Percentiles rank a stretch among this genome's conserved stretches.
Conservation (phyloP, 1,140 invertebrate genomes). For the Drosophila funebris region DNA sequence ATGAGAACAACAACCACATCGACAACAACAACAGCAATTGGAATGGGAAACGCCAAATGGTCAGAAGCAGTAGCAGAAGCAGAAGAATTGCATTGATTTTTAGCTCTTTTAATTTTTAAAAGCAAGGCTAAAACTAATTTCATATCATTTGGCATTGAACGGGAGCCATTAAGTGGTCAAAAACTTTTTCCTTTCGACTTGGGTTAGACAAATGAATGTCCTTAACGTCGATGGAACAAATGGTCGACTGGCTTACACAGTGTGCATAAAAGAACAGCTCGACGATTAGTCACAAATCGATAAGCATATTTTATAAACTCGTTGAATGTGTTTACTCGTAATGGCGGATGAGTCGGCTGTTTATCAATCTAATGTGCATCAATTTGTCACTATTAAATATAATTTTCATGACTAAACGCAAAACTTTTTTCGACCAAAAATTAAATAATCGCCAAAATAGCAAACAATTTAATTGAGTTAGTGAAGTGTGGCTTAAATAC, state of each 20-base stretch:
- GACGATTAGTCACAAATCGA: constrained; percentile 46
- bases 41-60: constrained; percentile 29
- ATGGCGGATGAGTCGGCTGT: constrained; percentile 16
- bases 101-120: constrained; percentile 69
- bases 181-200: constrained; percentile 41
- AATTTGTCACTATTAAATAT: constrained; percentile 46
- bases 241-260: neutral
- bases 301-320: constrained; percentile 45
- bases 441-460: neutral
- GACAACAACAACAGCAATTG: neutral
- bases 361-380: constrained; percentile 44
- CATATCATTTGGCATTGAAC: constrained; percentile 73
- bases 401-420: constrained; percentile 24
- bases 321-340: constrained; percentile 17
- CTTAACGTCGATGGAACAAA: constrained; percentile 20
- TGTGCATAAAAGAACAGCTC: constrained; percentile 4
- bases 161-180: constrained; percentile 64
- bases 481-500: constrained; percentile 14
- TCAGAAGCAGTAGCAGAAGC: constrained; percentile 16
- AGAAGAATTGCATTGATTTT: constrained; percentile 55
- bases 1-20: constrained; percentile 10
- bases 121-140: constrained; percentile 79
- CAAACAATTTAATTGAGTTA: constrained; percentile 14
- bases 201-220: constrained; percentile 39
- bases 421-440: neutral